Evolutionary conservation across 2,888 invertebrate genomes (phyloP).

Genomic region (Drosophila meridiana): DNA sequence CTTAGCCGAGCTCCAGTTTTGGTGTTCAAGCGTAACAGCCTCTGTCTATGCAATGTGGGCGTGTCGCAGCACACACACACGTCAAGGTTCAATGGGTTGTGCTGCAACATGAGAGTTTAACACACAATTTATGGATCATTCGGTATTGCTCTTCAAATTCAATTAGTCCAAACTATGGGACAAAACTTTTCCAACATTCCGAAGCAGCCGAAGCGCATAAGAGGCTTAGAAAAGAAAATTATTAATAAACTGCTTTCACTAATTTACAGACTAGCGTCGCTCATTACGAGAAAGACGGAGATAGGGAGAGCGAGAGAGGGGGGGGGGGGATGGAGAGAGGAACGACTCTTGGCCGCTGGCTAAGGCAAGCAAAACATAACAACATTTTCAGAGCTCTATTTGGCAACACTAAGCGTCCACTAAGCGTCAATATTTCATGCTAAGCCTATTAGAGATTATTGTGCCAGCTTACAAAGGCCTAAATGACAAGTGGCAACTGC

Average conservation of each 20-base stretch:
- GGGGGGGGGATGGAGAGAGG: too few species aligned
- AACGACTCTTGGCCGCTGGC: not conserved
- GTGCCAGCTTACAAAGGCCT: constrained; percentile 73
- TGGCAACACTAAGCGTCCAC: constrained; percentile 74
- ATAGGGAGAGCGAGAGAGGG: too few species aligned
- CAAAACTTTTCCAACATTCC: constrained; percentile 39
- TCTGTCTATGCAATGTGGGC: constrained; percentile 42
- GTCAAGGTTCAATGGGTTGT: constrained; percentile 45
- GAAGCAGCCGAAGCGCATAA: constrained; percentile 43
- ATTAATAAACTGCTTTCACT: constrained; percentile 75
- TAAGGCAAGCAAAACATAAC: constrained; percentile 24
- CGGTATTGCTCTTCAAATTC: constrained; percentile 36
- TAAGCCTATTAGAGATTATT: constrained; percentile 78
- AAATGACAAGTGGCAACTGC: constrained; percentile 65
- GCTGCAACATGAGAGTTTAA: constrained; percentile 12
- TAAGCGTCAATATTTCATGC: constrained; percentile 77
- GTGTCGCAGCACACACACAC: constrained; percentile 51
- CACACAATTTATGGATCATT: constrained; percentile 46
- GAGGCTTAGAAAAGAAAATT: constrained; percentile 62
- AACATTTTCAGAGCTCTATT: constrained; percentile 57
- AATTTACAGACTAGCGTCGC: constrained; percentile 55
- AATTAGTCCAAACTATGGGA: constrained; percentile 51
- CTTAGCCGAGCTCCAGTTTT: constrained; percentile 45
- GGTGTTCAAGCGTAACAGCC: constrained; percentile 61
- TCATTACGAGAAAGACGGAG: constrained; percentile 47